Percentiles rank a stretch among this genome's conserved stretches.
These are phyloP conservation scores for Rattus rattus DNA, from an alignment of 2,113 vertebrate genomes.

Conservation along the genomic window DNA sequence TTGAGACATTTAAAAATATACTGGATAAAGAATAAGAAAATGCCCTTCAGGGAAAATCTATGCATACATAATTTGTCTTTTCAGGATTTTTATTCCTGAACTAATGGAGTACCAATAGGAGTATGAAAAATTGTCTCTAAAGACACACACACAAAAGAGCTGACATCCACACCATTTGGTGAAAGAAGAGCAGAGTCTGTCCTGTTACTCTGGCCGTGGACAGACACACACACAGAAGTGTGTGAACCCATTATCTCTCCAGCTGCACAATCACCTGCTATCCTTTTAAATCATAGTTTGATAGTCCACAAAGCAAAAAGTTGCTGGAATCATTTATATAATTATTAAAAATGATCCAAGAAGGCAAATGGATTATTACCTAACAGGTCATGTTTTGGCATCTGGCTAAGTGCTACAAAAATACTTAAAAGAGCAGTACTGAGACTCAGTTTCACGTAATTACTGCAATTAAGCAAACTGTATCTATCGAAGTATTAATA, in stretches of 20 bases:
- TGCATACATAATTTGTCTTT: constrained; percentile 74
- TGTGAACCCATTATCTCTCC: background rate
- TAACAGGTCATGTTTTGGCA: background rate
- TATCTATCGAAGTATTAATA: constrained; percentile 23
- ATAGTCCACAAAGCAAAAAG: constrained; percentile 13
- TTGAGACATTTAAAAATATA: constrained; percentile 70
- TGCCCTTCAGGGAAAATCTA: constrained; percentile 67
- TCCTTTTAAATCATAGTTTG: background rate
- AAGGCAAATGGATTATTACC: background rate
- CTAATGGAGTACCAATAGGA: constrained; percentile 52
- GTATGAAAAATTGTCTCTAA: constrained; percentile 47
- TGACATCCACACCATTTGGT: background rate
- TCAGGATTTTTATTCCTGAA: constrained; percentile 62
- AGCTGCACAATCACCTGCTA: rapidly evolving
- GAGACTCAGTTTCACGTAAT: constrained; percentile 77
- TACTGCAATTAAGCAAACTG: constrained; percentile 31
- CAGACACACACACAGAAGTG: no score
- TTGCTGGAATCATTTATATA: background rate
- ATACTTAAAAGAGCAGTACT: constrained; percentile 41
- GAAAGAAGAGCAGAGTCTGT: background rate
- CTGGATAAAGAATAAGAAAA: constrained; percentile 60
- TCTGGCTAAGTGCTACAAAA: constrained; percentile 74
- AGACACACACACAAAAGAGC: background rate
- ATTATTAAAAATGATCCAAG: background rate
- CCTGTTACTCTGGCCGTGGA: background rate